Base-by-base conservation (phyloP, 2,888 invertebrate species). In the Aleiodes testaceus region DNA sequence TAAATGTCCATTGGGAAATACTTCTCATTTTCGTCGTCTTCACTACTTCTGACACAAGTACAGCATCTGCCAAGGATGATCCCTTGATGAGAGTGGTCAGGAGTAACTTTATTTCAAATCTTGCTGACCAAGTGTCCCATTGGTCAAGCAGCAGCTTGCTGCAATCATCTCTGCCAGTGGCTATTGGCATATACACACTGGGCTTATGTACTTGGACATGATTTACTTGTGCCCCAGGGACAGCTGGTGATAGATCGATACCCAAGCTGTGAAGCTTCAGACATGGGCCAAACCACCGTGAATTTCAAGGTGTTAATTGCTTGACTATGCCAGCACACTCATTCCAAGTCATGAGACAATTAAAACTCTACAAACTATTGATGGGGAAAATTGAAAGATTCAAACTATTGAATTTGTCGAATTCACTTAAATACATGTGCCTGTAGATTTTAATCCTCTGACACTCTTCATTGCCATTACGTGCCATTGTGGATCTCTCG, bases 71-170 rank as follows among this genome's bases (percentile, higher is more conserved):
- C 36, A 26, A 6, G 36, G 59, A 59, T 59, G 59, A 59, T 59
- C 36, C 59, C 3, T 2, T 5, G 26, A 26, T 26, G n/a, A 42
- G 36, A 59, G 30, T 59, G 59, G 59, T 59, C 59, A 42, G 53
- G n/a, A 53, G 59, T 59, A 59, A 59, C 59, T 59, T 42, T 59
- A 59, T 59, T 36, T 42, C 30, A 16, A 36, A 36, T 3, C 36
- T 36, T 9, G 1, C 36, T 36, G 11, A 11, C 36, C 36, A 36
- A 11, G 9, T 36, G 36, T 6, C 9, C 9, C 36, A 9, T 36
- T 9, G 36, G 7, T n/a, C 6, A 59, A 59, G 16, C n/a, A 20
- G 26, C 59, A 59, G 59, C 59, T 59, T 59, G 42, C 30, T 18
- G 36, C 7, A 36, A 6, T 9, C 6, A 36, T 36, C 36, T 9